phyloP scores from a whole-genome alignment of 1,140 invertebrate genomes.

The Heliothis virescens region DNA sequence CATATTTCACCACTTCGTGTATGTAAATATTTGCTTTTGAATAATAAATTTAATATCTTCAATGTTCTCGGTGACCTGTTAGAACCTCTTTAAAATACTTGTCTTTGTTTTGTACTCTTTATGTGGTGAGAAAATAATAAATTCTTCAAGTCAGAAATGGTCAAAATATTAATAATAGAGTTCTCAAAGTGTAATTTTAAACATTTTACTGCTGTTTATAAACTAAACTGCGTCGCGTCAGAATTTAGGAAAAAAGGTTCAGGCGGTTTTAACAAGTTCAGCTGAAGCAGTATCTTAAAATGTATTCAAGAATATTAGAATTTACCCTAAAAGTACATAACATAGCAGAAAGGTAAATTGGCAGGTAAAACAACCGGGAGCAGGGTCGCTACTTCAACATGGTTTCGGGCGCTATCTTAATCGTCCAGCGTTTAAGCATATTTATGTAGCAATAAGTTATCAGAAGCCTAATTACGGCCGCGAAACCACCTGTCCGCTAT shows the following conservation, averaged over 20 bases:
- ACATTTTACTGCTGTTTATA: background rate
- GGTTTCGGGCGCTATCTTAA: slow-evolving; percentile 76
- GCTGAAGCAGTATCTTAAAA: slow-evolving; percentile 39
- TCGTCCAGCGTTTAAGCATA: slow-evolving; percentile 75
- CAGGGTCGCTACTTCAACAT: slow-evolving; percentile 52
- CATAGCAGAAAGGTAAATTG: slow-evolving; percentile 55
- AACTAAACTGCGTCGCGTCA: background rate
- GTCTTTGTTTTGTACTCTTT: no score
- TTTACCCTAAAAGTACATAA: slow-evolving; percentile 53
- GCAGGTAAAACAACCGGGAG: slow-evolving; percentile 52
- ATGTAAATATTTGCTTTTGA: no score
- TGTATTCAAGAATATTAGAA: slow-evolving; percentile 43
- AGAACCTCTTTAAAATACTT: no score
- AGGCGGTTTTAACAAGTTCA: slow-evolving; percentile 42
- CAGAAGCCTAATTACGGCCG: slow-evolving; percentile 83
- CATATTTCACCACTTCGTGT: no score
- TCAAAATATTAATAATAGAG: no score
- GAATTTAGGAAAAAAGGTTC: slow-evolving; percentile 10
- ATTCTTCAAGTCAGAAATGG: no score
- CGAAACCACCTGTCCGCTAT: slow-evolving; percentile 86
- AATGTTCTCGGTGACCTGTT: no score
- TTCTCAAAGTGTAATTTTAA: no score
- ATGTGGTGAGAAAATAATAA: no score
- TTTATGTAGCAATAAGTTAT: slow-evolving; percentile 84
- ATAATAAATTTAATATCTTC: no score